Evolutionary conservation across 2,797 vertebrate species (phyloP).

Genomic region (Paguma larvata): DNA sequence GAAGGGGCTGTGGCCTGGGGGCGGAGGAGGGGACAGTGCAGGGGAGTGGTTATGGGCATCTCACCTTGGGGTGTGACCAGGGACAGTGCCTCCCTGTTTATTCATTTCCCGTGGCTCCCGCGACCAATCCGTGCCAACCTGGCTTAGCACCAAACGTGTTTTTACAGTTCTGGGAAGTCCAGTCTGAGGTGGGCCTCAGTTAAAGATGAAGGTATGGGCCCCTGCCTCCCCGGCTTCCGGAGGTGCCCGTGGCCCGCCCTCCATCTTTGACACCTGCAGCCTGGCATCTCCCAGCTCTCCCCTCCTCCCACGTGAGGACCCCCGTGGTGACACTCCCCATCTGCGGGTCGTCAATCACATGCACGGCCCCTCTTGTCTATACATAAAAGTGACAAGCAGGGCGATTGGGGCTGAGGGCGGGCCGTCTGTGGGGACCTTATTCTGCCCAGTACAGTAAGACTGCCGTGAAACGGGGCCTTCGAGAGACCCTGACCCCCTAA

Average conservation of each 20-base stretch:
- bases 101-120: too few species aligned
- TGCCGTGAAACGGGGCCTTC: background rate
- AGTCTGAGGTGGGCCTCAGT: background rate
- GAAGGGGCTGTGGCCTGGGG: background rate
- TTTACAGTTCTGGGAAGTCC: background rate
- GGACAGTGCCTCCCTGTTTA: background rate
- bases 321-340: background rate
- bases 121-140: background rate
- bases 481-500: background rate
- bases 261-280: background rate
- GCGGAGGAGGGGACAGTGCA: background rate
- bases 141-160: background rate
- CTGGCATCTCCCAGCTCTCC: accelerated
- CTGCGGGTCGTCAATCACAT: background rate
- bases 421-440: background rate
- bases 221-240: background rate
- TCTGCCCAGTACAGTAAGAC: background rate
- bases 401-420: too few species aligned
- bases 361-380: background rate
- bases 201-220: too few species aligned
- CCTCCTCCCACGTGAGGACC: background rate
- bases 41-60: background rate
- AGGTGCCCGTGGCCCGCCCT: background rate
- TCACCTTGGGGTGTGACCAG: background rate
- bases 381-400: background rate